Base-by-base conservation (phyloP, 2,888 invertebrate genomes). In the Protophormia terraenovae region DNA sequence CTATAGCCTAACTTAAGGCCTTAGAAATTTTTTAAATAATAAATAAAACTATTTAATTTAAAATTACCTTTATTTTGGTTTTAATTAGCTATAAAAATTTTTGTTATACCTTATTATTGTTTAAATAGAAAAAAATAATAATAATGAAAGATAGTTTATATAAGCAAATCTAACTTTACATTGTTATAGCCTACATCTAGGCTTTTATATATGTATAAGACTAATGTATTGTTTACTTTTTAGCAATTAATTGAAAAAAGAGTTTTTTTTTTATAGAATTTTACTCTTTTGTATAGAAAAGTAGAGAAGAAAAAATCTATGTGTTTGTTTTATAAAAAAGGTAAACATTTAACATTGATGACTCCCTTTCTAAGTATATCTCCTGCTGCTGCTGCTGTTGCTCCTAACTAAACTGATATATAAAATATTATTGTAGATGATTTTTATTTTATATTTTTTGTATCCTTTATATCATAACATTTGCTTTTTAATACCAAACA, bases 21-120 rank as follows among this genome's bases (percentile, higher is more conserved):
- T 41, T 27, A 24, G 7, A 50, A 41, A 55, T 53, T 66, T 19
- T 22, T 22, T 6, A 41, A 22, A n/a, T n/a, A n/a, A n/a, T n/a
- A n/a, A n/a, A n/a, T n/a, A n/a, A n/a, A n/a, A n/a, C n/a, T n/a
- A n/a, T n/a, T n/a, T n/a, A 10, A 24, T 66, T 45, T 22, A n/a
- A n/a, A n/a, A n/a, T 55, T n/a, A n/a, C 24, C 47, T 62, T 38
- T 69, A n/a, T n/a, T 69, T 55, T 87, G 87, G 86, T 88, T 89
- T 85, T 89, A 89, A 89, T 89, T 89, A 89, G 89, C 86, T 88
- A 88, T 89, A 89, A 89, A 89, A 89, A 89, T 88, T 89, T 89
- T 89, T 89, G 89, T 89, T n/a, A n/a, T n/a, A n/a, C n/a, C n/a
- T n/a, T n/a, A 89, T 89, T 89, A 89, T 87, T 88, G 86, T 87